A percentile compares a stretch with the other conserved stretches of the same genome.
Conservation (phyloP, 2,113 vertebrate genomes). For the Thunnus thynnus region DNA sequence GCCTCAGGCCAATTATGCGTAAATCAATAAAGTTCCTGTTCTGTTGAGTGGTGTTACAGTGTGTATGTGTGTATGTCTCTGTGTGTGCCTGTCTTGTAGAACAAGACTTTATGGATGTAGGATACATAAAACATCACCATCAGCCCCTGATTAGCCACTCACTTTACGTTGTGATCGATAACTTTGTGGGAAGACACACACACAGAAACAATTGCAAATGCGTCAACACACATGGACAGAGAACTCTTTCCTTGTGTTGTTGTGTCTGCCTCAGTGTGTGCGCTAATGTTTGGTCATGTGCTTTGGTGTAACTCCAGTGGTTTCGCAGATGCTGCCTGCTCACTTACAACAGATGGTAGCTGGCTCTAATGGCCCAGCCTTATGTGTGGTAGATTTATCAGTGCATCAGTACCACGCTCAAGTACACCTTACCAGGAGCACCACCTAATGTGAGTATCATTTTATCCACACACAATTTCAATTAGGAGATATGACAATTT, state of each 20-base stretch:
- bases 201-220: slow-evolving; percentile 80
- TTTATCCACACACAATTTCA: slow-evolving; percentile 25
- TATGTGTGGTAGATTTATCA: slow-evolving; percentile 76
- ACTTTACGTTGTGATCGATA: slow-evolving; percentile 83
- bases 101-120: slow-evolving; percentile 87
- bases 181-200: slow-evolving; percentile 87
- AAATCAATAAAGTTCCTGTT: slow-evolving; percentile 85
- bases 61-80: slow-evolving; percentile 83
- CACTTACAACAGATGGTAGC: slow-evolving; percentile 77
- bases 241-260: slow-evolving; percentile 51
- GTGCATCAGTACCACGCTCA: slow-evolving; percentile 65
- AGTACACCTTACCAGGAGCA: slow-evolving; percentile 52
- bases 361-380: slow-evolving; percentile 73
- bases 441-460: slow-evolving; percentile 48
- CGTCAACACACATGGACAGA: slow-evolving; percentile 65
- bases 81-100: slow-evolving; percentile 80
- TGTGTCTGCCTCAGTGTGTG: slow-evolving; percentile 61
- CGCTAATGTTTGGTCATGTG: slow-evolving; percentile 75
- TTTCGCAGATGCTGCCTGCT: slow-evolving; percentile 78
- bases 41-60: slow-evolving; percentile 82
- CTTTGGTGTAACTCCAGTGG: slow-evolving; percentile 76
- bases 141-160: slow-evolving; percentile 85
- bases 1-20: slow-evolving; percentile 82
- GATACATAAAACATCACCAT: slow-evolving; percentile 89
- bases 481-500: slow-evolving; percentile 1